A percentile compares a stretch with the other conserved stretches of the same genome.
Evolutionary conservation across 2,113 vertebrate species (phyloP).

Genomic region (Amazona vittata): DNA sequence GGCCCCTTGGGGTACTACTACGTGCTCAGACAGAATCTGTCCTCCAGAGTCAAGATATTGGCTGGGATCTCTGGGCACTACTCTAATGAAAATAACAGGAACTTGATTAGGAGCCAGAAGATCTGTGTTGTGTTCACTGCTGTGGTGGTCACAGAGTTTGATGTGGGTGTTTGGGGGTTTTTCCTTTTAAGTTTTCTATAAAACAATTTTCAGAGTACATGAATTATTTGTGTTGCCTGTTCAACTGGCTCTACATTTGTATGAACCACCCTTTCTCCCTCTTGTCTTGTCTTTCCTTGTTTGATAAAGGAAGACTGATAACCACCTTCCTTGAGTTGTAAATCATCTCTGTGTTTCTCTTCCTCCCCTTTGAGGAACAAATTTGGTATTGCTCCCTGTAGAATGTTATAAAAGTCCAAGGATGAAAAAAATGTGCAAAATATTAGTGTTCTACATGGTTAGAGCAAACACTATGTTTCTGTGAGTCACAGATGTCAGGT

Average conservation of each 20-base stretch:
- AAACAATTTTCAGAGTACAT: not conserved
- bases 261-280: not conserved
- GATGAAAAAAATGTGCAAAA: constrained; percentile 2
- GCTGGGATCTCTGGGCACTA: not conserved
- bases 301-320: not conserved
- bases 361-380: not conserved
- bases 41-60: not conserved
- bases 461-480: constrained; percentile 32
- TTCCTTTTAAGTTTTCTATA: not conserved
- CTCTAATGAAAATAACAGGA: constrained; percentile 14
- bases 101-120: constrained; percentile 25
- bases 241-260: not conserved
- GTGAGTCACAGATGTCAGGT: constrained; percentile 49
- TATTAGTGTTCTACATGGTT: constrained; percentile 2
- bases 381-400: not conserved
- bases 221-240: not conserved
- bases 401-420: not conserved
- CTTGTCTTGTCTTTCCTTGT: not conserved
- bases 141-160: constrained; percentile 9
- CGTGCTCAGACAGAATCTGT: not conserved
- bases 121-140: constrained; percentile 40
- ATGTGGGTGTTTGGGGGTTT: not conserved
- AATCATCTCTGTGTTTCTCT: not conserved
- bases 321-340: not conserved
- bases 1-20: not conserved